Conservation (phyloP, 2,113 vertebrate species). For the Malurus melanocephalus region DNA sequence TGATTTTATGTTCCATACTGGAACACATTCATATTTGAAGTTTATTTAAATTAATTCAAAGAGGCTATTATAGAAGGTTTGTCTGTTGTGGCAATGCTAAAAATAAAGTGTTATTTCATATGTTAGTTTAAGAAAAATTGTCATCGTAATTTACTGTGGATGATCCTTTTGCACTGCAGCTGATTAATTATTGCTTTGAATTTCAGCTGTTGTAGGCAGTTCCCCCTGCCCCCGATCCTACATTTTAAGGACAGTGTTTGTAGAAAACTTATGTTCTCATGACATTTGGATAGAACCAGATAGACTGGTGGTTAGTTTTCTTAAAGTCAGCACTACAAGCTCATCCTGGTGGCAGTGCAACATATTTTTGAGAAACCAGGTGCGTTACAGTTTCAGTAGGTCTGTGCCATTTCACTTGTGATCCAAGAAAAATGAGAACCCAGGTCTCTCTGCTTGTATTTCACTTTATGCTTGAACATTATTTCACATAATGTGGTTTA, state of each 20-base stretch:
- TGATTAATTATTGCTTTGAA: background rate
- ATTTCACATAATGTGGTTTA: background rate
- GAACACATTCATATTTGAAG: background rate
- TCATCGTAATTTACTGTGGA: background rate
- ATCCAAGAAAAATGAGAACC: constrained; percentile 10
- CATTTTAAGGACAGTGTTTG: background rate
- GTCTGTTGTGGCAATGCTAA: background rate
- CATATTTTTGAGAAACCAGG: background rate
- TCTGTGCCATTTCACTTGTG: constrained; percentile 10
- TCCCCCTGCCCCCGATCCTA: background rate
- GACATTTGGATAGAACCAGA: background rate
- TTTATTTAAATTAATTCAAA: background rate
- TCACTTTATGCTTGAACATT: background rate
- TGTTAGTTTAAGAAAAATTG: background rate
- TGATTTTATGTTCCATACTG: background rate
- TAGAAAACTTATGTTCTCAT: background rate
- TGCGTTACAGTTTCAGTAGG: background rate
- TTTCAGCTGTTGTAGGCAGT: background rate
- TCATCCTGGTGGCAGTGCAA: background rate
- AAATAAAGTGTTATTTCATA: background rate
- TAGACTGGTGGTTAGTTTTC: background rate
- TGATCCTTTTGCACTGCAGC: background rate
- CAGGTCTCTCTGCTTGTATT: background rate
- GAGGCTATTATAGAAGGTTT: background rate
- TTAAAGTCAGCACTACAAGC: background rate